Percentiles rank a stretch among this genome's conserved stretches.
Conservation (phyloP, 2,888 invertebrate genomes). For the Mimumesa dahlbomi region DNA sequence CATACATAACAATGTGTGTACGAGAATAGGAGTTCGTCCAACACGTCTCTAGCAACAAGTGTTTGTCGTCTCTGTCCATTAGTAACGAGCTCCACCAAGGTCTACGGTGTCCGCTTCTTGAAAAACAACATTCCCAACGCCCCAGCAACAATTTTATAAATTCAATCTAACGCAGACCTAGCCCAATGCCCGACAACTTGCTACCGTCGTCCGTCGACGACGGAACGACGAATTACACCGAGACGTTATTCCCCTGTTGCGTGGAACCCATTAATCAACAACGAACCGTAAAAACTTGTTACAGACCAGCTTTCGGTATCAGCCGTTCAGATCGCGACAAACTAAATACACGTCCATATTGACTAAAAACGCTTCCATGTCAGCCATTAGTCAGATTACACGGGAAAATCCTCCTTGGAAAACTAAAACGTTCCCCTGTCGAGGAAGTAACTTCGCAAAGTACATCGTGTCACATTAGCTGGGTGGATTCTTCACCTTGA, state of each 20-base stretch:
- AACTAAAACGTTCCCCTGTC: too few species aligned
- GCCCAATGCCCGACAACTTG: background rate
- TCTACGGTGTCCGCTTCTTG: background rate
- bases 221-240: slow-evolving; percentile 4
- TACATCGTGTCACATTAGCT: slow-evolving; percentile 16
- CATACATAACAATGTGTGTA: background rate
- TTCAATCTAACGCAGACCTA: slow-evolving; percentile 38
- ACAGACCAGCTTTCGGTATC: too few species aligned
- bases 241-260: too few species aligned
- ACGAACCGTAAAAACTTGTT: too few species aligned
- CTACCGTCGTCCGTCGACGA: slow-evolving; percentile 8
- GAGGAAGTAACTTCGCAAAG: slow-evolving; percentile 21
- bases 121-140: slow-evolving; percentile 15
- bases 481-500: slow-evolving; percentile 37
- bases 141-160: slow-evolving; percentile 7
- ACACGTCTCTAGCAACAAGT: slow-evolving; percentile 60
- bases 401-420: too few species aligned
- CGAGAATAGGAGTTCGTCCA: background rate
- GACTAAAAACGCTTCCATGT: too few species aligned
- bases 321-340: too few species aligned
- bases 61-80: slow-evolving; percentile 36
- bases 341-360: too few species aligned
- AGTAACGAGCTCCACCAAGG: slow-evolving; percentile 11
- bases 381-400: too few species aligned
- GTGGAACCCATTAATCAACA: too few species aligned